Evolutionary conservation across 1,140 invertebrate genomes (phyloP).

Genomic region (Eueides isabella): DNA sequence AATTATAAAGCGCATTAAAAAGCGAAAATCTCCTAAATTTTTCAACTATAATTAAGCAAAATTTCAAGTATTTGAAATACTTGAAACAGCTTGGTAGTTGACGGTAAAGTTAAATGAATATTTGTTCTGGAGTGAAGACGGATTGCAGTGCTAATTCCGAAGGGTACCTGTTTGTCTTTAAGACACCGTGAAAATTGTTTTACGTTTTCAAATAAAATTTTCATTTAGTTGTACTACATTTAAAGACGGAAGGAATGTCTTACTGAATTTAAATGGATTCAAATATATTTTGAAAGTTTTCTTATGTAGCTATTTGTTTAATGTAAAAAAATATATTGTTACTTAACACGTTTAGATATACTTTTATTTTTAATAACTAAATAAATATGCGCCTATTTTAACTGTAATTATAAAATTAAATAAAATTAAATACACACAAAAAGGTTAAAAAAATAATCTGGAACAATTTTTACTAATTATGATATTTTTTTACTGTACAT

Average conservation of each 20-base stretch:
- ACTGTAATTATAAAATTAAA: not conserved
- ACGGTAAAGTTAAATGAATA: slow-evolving; percentile 41
- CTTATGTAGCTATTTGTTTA: no score
- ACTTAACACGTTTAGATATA: no score
- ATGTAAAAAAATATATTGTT: no score
- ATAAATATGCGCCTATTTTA: no score
- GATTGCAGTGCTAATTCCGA: slow-evolving; percentile 38
- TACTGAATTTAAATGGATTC: not conserved
- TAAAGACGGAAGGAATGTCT: not conserved
- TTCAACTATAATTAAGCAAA: not conserved
- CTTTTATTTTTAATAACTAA: no score
- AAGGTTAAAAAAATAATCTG: not conserved
- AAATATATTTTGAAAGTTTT: no score
- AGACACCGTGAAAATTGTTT: slow-evolving; percentile 38
- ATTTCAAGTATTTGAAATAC: slow-evolving; percentile 14
- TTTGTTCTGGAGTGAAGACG: slow-evolving; percentile 38
- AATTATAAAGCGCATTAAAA: not conserved
- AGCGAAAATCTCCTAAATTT: not conserved
- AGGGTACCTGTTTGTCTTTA: slow-evolving; percentile 40
- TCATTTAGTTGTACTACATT: not conserved
- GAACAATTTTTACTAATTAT: not conserved
- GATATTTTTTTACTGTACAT: not conserved
- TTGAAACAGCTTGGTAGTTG: slow-evolving; percentile 24
- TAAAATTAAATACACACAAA: no score
- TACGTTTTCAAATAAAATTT: not conserved